Base-by-base conservation (phyloP, 2,797 vertebrate species). In the Tangara arthus region DNA sequence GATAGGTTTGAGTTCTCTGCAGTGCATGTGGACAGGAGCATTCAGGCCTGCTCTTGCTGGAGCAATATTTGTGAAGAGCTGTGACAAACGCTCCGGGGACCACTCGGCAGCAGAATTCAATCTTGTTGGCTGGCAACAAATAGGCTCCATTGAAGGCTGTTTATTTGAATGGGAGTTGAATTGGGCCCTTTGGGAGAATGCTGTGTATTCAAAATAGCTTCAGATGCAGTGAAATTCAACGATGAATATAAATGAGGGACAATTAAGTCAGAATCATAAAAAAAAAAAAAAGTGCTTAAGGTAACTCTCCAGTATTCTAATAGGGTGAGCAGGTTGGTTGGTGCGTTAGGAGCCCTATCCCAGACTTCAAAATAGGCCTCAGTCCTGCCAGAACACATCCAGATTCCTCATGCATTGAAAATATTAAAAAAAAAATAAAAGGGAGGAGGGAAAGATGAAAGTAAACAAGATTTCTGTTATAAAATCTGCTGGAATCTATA, bases 111-210 rank as follows among this genome's bases (percentile, higher is more conserved):
- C 87, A 93, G 82, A 96, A 93, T 93, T 96, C 94, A 93, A 53
- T 96, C 94, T 96, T 76, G 95, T 90, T 91, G 95, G 90, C 77
- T 95, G 89, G 92, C 95, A 95, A 89, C 94, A 87, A 96, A 95
- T 66, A 95, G 93, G 86, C 63, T 95, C 73, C 90, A 86, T 86
- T 95, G 95, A 96, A 96, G 82, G 85, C 94, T 94, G 92, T 96
- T 95, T 95, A 90, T 95, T 96, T 96, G 94, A 97, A 94, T 96
- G 93, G 91, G 94, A 95, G 84, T 94, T 94, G 94, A 89, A 83
- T 88, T 84, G 73, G 77, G 55, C 90, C 92, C 87, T 96, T 88
- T 84, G 95, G 94, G 96, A 95, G 37, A 88, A 73, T 24, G 82
- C 82, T 63, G 44, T 64, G 63, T 82, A 94, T 96, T 94, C 89